Conservation (phyloP, 2,113 vertebrate genomes). For the Aptenodytes patagonicus region DNA sequence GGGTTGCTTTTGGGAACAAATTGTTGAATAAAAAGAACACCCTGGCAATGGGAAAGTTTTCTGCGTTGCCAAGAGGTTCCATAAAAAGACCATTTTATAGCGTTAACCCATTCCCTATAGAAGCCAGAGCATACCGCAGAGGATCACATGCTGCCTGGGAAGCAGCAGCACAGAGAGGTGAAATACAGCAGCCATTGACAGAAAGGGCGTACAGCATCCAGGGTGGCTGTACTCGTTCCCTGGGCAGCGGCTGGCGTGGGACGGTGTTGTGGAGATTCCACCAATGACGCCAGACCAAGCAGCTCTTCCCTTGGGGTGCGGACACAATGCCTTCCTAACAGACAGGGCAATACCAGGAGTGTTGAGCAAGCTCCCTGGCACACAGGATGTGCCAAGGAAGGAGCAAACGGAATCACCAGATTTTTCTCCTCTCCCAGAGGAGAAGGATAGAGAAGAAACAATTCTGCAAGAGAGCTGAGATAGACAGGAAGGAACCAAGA, state of each 20-base stretch:
- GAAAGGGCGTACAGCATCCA: not conserved
- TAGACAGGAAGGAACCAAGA: not conserved
- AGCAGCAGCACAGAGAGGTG: not conserved
- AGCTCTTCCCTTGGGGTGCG: not conserved
- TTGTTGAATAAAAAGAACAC: constrained; percentile 30
- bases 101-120: not conserved
- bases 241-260: rapidly evolving
- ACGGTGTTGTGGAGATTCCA: not conserved
- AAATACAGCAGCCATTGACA: not conserved
- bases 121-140: not conserved
- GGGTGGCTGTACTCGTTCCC: not conserved
- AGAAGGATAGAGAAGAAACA: not conserved
- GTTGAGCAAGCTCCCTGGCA: not conserved
- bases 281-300: rapidly evolving
- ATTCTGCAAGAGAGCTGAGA: not conserved
- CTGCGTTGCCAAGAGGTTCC: not conserved
- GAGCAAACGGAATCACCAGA: not conserved
- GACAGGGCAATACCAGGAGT: not conserved
- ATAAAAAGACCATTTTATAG: not conserved
- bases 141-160: not conserved
- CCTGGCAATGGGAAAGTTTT: constrained; percentile 11
- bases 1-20: constrained; percentile 55
- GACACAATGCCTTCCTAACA: not conserved
- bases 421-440: not conserved
- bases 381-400: not conserved